Percentiles rank a stretch among this genome's conserved stretches.
Evolutionary conservation across 2,797 vertebrate genomes (phyloP).

Genomic region (Crenuchus spilurus): DNA sequence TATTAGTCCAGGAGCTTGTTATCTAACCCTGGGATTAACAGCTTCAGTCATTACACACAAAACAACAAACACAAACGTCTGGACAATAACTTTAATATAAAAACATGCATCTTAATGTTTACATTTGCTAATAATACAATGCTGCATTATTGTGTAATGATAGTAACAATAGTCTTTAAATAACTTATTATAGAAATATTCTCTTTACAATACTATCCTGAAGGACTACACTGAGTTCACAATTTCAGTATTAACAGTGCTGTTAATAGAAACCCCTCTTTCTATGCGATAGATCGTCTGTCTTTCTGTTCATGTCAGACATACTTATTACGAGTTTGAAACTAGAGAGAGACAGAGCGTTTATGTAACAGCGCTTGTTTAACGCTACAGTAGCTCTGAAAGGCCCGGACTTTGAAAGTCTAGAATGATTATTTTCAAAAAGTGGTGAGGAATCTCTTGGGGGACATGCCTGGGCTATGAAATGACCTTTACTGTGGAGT

Average conservation of each 20-base stretch:
- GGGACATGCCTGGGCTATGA: background rate
- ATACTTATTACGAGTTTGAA: background rate
- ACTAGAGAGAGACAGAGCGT: background rate
- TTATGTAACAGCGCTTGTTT: conserved; percentile 13
- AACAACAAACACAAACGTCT: background rate
- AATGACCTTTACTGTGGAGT: conserved; percentile 19
- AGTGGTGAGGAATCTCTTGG: background rate
- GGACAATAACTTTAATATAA: conserved; percentile 13
- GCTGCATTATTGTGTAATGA: no score
- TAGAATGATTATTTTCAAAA: background rate
- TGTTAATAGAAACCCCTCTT: no score
- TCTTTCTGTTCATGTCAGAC: background rate
- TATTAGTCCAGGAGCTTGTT: background rate
- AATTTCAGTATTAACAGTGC: background rate
- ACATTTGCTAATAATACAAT: background rate
- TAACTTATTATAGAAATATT: conserved; percentile 21
- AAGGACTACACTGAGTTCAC: background rate
- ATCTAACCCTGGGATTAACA: background rate
- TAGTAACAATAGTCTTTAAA: background rate
- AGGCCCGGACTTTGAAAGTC: conserved; percentile 9
- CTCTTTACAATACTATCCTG: background rate
- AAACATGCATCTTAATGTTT: background rate
- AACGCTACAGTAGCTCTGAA: conserved; percentile 35
- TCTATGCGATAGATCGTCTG: no score
- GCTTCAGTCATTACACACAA: background rate